Conservation (phyloP, 2,797 vertebrate genomes). For the Spheniscus humboldti region DNA sequence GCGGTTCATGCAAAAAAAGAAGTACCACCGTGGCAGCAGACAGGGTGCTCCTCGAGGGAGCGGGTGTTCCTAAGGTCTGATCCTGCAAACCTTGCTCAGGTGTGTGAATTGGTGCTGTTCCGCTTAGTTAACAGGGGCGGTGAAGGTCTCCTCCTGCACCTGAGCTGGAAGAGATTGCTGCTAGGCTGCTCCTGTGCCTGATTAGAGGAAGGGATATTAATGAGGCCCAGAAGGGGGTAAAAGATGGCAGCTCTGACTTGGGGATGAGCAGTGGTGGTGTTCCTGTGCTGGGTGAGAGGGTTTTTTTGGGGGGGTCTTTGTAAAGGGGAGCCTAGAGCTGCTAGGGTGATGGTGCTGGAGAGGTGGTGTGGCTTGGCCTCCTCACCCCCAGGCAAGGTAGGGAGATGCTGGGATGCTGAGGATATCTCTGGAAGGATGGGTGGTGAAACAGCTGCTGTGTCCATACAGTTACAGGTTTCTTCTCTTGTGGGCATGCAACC, state of each 20-base stretch:
- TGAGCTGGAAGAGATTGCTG: not conserved
- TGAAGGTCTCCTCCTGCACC: not conserved
- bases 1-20: rapidly evolving
- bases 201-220: not conserved
- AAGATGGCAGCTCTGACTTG: not conserved
- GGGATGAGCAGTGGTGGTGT: too few species aligned
- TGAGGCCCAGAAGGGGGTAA: not conserved
- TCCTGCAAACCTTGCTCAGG: not conserved
- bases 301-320: not conserved
- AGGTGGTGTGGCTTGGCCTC: not conserved
- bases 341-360: not conserved
- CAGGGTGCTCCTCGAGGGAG: not conserved
- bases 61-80: not conserved
- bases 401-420: not conserved
- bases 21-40: rapidly evolving
- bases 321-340: not conserved
- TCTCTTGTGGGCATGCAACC: not conserved
- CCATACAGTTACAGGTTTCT: not conserved
- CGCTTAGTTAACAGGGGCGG: rapidly evolving
- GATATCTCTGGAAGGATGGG: not conserved
- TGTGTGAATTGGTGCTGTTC: rapidly evolving
- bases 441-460: not conserved
- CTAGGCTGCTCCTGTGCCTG: not conserved
- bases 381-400: not conserved
- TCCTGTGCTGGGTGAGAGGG: not conserved